These are phyloP conservation scores for Zenarchopterus dispar DNA, from an alignment of 2,797 vertebrate species.

Conservation along the genomic window DNA sequence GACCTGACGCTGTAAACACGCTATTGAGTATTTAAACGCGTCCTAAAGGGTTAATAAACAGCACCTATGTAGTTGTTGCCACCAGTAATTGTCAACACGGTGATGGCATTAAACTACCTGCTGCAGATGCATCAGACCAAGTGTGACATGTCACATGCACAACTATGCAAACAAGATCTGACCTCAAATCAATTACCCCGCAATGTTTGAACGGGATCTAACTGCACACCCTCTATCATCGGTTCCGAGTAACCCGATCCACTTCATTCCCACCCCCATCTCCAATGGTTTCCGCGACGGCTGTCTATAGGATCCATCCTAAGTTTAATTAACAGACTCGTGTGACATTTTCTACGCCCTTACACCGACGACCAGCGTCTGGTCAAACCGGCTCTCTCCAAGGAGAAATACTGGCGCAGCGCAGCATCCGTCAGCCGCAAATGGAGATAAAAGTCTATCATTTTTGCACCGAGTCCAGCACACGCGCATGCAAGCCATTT, in stretches of 20 bases:
- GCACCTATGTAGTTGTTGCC: background rate
- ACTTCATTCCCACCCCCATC: background rate
- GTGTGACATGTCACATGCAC: constrained; percentile 26
- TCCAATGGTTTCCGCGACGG: background rate
- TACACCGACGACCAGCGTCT: constrained; percentile 17
- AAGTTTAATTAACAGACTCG: constrained; percentile 11
- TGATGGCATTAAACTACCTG: constrained; percentile 35
- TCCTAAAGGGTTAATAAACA: background rate
- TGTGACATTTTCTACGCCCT: constrained; percentile 8
- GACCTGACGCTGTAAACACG: background rate
- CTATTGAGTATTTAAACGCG: background rate
- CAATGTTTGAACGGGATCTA: constrained; percentile 14
- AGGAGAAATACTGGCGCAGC: constrained; percentile 69
- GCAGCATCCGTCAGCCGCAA: constrained; percentile 62
- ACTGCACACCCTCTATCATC: background rate
- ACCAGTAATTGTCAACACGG: constrained; percentile 6
- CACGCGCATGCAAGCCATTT: constrained; percentile 1
- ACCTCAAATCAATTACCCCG: constrained; percentile 53
- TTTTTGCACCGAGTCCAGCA: constrained; percentile 31
- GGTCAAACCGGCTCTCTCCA: constrained; percentile 40
- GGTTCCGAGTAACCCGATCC: background rate
- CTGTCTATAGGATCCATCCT: background rate
- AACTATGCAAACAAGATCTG: constrained; percentile 40
- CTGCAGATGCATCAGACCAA: constrained; percentile 46
- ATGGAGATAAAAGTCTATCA: constrained; percentile 18